Conservation (phyloP, 2,888 invertebrate species). For the Nipponacmea schrenckii region DNA sequence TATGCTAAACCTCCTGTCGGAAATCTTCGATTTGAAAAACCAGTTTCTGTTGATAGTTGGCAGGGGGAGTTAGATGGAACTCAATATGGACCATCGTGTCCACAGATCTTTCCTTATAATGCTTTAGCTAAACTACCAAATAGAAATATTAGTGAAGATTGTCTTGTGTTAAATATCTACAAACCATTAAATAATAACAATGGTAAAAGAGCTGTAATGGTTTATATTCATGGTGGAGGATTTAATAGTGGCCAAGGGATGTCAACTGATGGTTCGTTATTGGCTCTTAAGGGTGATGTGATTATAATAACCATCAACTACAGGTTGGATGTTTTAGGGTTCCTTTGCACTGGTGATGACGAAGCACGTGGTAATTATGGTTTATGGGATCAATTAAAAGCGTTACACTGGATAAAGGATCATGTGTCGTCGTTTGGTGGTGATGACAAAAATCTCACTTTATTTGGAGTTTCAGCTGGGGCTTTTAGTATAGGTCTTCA, state of each 20-base stretch:
- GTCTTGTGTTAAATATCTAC: slow-evolving; percentile 90
- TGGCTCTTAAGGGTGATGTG: slow-evolving; percentile 87
- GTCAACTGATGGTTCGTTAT: slow-evolving; percentile 87
- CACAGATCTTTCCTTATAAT: slow-evolving; percentile 71
- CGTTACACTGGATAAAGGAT: slow-evolving; percentile 71
- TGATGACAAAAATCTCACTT: slow-evolving; percentile 88
- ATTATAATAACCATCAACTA: slow-evolving; percentile 94
- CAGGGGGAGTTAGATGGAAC: slow-evolving; percentile 75
- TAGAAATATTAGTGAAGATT: slow-evolving; percentile 91
- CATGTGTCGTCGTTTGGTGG: slow-evolving; percentile 70
- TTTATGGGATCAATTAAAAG: slow-evolving; percentile 91
- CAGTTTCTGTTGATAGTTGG: background rate
- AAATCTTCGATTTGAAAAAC: slow-evolving; percentile 1
- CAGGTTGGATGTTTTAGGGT: slow-evolving; percentile 86
- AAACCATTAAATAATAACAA: slow-evolving; percentile 71
- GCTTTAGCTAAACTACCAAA: slow-evolving; percentile 73
- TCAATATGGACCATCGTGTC: slow-evolving; percentile 85
- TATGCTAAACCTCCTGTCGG: background rate
- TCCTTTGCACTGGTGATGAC: slow-evolving; percentile 43
- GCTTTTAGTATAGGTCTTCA: slow-evolving; percentile 84
- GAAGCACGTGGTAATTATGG: slow-evolving; percentile 81
- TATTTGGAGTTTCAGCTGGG: slow-evolving; percentile 93
- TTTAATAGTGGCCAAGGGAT: slow-evolving; percentile 88
- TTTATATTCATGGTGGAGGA: slow-evolving; percentile 77
- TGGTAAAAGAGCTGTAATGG: slow-evolving; percentile 33